These are phyloP conservation scores for Arbacia lixula DNA, from an alignment of 53 echinoderm and acorn worm species.

Conservation along the genomic window DNA sequence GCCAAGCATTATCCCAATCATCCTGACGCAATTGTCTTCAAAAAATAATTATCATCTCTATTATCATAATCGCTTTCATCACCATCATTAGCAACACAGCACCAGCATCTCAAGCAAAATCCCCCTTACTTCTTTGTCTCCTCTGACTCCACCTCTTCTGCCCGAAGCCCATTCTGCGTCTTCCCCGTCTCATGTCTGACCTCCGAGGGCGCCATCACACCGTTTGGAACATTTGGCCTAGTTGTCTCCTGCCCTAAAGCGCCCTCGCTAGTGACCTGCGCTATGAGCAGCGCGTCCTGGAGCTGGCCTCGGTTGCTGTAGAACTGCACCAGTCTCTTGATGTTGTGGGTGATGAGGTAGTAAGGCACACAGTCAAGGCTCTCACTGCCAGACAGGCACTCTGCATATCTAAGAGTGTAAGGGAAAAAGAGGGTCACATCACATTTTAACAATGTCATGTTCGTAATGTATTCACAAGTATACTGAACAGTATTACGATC, in stretches of 20 bases:
- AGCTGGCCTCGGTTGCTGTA: conserved; percentile 69
- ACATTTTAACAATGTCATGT: no score
- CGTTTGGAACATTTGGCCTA: neutral
- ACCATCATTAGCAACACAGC: neutral
- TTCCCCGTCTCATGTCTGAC: neutral
- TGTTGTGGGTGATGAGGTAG: conserved; percentile 64
- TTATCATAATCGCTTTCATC: neutral
- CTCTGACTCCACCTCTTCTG: neutral
- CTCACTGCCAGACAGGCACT: conserved; percentile 66
- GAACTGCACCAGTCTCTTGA: conserved; percentile 66
- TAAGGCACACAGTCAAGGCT: conserved; percentile 93
- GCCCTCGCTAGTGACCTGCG: conserved; percentile 82
- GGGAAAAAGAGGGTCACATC: neutral
- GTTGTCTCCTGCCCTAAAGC: conserved; percentile 7
- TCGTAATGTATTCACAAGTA: no score
- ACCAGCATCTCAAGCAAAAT: no score
- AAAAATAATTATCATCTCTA: neutral
- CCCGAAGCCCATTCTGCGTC: neutral
- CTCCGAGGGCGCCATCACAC: neutral
- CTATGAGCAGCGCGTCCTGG: conserved; percentile 74
- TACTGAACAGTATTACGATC: no score
- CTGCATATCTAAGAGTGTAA: conserved; percentile 72
- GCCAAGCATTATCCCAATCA: neutral
- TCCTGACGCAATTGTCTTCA: neutral
- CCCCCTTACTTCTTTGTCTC: neutral